Percentiles rank a stretch among this genome's conserved stretches.
These are phyloP conservation scores for Notodonta dromedarius DNA, from an alignment of 2,888 invertebrate species.

Conservation along the genomic window DNA sequence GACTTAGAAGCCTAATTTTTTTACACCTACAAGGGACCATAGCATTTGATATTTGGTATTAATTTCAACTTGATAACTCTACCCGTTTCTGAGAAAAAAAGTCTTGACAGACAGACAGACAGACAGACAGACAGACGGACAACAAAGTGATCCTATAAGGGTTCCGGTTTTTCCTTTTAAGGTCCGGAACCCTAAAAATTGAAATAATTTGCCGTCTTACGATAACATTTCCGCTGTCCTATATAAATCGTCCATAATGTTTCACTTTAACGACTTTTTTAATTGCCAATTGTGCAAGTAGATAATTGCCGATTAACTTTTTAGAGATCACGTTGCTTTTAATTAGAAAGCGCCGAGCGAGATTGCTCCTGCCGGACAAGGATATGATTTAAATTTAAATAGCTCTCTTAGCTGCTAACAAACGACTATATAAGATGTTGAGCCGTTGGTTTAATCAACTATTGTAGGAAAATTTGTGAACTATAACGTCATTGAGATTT, in stretches of 20 bases:
- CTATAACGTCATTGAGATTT: too few species aligned
- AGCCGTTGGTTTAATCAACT: neutral
- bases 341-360: constrained; percentile 26
- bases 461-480: too few species aligned
- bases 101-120: too few species aligned
- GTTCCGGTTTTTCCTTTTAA: too few species aligned
- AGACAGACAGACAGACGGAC: too few species aligned
- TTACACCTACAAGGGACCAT: too few species aligned
- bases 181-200: too few species aligned
- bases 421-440: constrained; percentile 18
- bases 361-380: constrained; percentile 25
- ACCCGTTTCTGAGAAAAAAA: too few species aligned
- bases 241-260: constrained; percentile 9
- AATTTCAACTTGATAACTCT: too few species aligned
- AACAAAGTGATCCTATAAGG: too few species aligned
- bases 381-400: constrained; percentile 12
- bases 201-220: neutral
- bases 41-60: too few species aligned
- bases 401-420: constrained; percentile 13
- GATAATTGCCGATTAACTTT: constrained; percentile 35
- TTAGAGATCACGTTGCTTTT: constrained; percentile 32
- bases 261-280: constrained; percentile 22
- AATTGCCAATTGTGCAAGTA: constrained; percentile 20
- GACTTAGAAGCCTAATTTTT: too few species aligned
- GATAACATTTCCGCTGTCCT: neutral